phyloP scores from a whole-genome alignment of 1,140 invertebrate genomes.

The Phymastichus coffea region DNA sequence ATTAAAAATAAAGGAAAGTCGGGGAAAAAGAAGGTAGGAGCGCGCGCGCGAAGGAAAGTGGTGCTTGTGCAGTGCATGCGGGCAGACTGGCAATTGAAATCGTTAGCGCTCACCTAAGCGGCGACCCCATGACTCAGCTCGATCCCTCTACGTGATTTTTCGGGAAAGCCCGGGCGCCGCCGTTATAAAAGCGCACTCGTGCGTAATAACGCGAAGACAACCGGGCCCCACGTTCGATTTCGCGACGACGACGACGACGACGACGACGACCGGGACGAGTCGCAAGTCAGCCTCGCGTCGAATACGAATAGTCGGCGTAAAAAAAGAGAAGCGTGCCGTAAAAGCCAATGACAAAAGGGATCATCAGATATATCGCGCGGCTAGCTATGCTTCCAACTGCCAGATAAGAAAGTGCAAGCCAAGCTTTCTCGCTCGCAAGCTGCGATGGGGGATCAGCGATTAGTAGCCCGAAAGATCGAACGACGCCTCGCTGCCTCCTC shows the following conservation, averaged over 20 bases:
- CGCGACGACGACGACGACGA: neutral
- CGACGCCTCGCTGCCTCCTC: neutral
- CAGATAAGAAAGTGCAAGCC: constrained; percentile 17
- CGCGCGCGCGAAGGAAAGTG: constrained; percentile 24
- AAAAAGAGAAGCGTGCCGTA: neutral
- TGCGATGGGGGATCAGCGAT: neutral
- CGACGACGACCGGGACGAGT: neutral
- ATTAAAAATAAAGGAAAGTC: neutral
- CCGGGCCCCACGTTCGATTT: neutral
- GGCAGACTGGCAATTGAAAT: constrained; percentile 34
- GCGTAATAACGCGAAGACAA: constrained; percentile 45
- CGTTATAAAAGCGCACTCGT: constrained; percentile 40
- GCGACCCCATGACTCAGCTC: constrained; percentile 37
- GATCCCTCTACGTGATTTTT: constrained; percentile 40
- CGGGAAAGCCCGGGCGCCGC: constrained; percentile 30
- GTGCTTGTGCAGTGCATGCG: constrained; percentile 20
- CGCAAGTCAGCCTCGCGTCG: neutral
- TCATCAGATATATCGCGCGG: too few species aligned
- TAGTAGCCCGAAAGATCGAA: neutral
- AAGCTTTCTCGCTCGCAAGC: neutral
- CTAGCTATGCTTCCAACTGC: too few species aligned
- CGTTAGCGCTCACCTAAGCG: constrained; percentile 35
- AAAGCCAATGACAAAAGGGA: constrained; percentile 9
- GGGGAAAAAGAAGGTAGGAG: constrained; percentile 11
- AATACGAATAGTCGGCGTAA: neutral